A percentile compares a stretch with the other conserved stretches of the same genome.
phyloP scores from a whole-genome alignment of 1,140 invertebrate genomes.

The Drosophila aff. region DNA sequence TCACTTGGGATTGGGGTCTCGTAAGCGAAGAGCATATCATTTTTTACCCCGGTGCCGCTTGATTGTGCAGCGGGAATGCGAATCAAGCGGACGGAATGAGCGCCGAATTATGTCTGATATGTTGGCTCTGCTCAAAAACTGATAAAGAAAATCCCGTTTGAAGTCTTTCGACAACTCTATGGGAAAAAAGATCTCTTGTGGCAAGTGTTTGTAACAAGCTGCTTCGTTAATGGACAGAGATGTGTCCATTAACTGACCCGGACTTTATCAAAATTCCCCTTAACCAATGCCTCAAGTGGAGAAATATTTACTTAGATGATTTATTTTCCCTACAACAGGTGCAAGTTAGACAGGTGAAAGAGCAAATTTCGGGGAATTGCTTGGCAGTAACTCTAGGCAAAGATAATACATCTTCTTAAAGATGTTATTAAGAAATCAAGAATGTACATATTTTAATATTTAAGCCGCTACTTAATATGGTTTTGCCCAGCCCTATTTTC shows the following conservation, averaged over 20 bases:
- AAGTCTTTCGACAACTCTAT: background rate
- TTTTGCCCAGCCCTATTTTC: too few relatives aligned
- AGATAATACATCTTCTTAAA: background rate
- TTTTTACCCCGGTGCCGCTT: conserved; percentile 21
- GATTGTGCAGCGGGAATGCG: conserved; percentile 59
- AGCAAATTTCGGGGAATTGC: background rate
- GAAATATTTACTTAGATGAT: background rate
- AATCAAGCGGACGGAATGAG: conserved; percentile 24
- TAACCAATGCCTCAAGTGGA: background rate
- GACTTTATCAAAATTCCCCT: background rate
- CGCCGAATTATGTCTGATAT: conserved; percentile 33
- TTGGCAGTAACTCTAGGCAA: too few relatives aligned
- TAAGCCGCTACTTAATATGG: too few relatives aligned
- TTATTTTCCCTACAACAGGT: background rate
- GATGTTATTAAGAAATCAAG: background rate
- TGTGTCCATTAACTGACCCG: too few relatives aligned
- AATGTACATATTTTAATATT: too few relatives aligned
- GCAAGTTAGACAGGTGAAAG: background rate
- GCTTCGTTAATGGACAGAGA: background rate
- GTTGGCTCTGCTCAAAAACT: conserved; percentile 7
- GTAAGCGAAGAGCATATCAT: conserved; percentile 17
- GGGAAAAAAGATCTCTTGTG: background rate
- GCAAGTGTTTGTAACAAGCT: background rate
- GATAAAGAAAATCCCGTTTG: conserved; percentile 15
- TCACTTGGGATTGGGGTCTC: conserved; percentile 43